These are phyloP conservation scores for Eudemis profundana DNA, from an alignment of 2,888 invertebrate species.

Conservation along the genomic window DNA sequence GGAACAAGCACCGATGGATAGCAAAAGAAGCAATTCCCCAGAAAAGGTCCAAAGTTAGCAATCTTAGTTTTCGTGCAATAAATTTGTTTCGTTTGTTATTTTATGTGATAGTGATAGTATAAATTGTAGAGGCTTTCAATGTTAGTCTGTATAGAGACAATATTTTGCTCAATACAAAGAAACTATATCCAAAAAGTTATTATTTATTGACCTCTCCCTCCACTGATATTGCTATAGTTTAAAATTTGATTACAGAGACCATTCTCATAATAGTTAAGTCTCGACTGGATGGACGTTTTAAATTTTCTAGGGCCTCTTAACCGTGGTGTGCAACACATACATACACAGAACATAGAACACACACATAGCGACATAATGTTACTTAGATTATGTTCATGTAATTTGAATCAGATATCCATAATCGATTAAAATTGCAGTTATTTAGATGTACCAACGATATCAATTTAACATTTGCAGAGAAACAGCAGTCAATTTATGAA, in stretches of 20 bases:
- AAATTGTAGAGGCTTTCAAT: slow-evolving; percentile 55
- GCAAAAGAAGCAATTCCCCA: slow-evolving; percentile 57
- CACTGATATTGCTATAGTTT: background rate
- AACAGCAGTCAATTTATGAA: background rate
- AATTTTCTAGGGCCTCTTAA: too few species aligned
- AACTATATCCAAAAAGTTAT: slow-evolving; percentile 16
- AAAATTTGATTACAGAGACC: too few species aligned
- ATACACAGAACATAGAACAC: too few species aligned
- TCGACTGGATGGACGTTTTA: too few species aligned
- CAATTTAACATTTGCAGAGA: background rate
- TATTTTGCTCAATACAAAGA: slow-evolving; percentile 56
- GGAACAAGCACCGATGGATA: slow-evolving; percentile 49
- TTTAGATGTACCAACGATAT: background rate
- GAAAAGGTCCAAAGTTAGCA: slow-evolving; percentile 72
- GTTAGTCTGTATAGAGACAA: slow-evolving; percentile 51
- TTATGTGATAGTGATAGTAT: slow-evolving; percentile 47
- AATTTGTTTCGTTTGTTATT: slow-evolving; percentile 61
- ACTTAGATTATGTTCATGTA: too few species aligned
- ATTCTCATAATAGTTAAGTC: too few species aligned
- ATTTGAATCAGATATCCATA: background rate
- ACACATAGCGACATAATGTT: too few species aligned
- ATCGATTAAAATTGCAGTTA: background rate
- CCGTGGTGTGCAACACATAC: too few species aligned
- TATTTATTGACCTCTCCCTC: background rate
- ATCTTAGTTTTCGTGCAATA: slow-evolving; percentile 70